Evolutionary conservation across 1,140 invertebrate species (phyloP).

Genomic region (Ditylenchus dipsaci): DNA sequence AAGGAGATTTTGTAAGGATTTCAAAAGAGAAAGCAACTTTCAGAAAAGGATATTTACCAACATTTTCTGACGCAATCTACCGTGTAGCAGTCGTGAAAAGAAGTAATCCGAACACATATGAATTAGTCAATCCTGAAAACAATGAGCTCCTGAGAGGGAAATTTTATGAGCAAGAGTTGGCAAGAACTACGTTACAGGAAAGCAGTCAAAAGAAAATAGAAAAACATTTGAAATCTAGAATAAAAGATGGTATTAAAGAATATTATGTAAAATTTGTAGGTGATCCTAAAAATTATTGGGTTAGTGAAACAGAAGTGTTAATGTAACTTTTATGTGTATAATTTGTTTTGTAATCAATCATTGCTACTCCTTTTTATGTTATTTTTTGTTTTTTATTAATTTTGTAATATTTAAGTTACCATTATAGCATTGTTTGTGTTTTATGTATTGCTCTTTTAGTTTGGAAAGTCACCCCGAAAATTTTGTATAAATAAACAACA

Average conservation of each 20-base stretch:
- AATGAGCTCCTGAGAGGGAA: no score
- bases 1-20: slow-evolving; percentile 8
- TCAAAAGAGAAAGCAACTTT: slow-evolving; percentile 10
- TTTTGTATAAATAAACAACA: no score
- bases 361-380: no score
- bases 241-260: slow-evolving; percentile 10
- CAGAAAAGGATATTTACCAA: slow-evolving; percentile 10
- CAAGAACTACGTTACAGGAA: neutral
- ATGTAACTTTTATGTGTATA: no score
- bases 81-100: neutral
- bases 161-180: neutral
- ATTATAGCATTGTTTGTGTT: no score
- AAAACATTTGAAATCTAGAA: slow-evolving; percentile 4
- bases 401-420: no score
- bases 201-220: slow-evolving; percentile 2
- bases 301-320: no score
- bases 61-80: slow-evolving; percentile 22
- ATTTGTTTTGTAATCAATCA: no score
- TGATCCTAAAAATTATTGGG: neutral
- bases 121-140: neutral
- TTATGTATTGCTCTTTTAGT: no score
- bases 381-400: no score
- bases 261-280: slow-evolving; percentile 13
- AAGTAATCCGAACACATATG: neutral
- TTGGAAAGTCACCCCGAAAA: no score